phyloP scores from a whole-genome alignment of 1,140 invertebrate genomes.

The Listronotus bonariensis region DNA sequence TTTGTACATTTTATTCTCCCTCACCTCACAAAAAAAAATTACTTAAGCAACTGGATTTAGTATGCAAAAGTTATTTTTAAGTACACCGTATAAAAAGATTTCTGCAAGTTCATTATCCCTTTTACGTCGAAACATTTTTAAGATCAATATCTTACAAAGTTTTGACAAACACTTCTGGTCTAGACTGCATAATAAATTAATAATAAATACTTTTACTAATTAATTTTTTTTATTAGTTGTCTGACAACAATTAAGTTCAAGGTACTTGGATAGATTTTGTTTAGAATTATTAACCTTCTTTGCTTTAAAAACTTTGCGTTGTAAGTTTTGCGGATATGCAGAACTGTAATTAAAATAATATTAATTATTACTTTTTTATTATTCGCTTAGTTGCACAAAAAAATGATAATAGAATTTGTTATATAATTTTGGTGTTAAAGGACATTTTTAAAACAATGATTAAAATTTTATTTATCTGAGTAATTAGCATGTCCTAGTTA shows the following conservation, averaged over 20 bases:
- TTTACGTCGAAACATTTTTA: conserved; percentile 1
- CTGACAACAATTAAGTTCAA: conserved; percentile 19
- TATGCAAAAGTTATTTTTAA: too few species aligned
- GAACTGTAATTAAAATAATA: too few species aligned
- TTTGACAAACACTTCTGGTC: conserved; percentile 7
- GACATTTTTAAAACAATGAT: background rate
- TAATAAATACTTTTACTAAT: conserved; percentile 6
- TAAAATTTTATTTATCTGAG: too few species aligned
- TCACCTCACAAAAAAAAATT: too few species aligned
- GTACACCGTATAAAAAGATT: background rate
- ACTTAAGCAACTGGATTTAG: too few species aligned
- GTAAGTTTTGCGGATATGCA: too few species aligned
- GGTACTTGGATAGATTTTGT: too few species aligned
- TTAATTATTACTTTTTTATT: too few species aligned
- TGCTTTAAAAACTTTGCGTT: too few species aligned
- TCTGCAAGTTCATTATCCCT: conserved; percentile 1
- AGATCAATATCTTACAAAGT: conserved; percentile 7
- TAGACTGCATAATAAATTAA: conserved; percentile 2
- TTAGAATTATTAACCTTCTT: too few species aligned
- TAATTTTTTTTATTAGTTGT: conserved; percentile 1
- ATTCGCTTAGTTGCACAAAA: background rate
- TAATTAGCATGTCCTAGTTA: too few species aligned
- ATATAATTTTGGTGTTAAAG: background rate
- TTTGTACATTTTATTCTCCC: too few species aligned
- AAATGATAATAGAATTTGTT: background rate